Base-by-base conservation (phyloP, 2,113 vertebrate species). In the Crypturellus undulatus region DNA sequence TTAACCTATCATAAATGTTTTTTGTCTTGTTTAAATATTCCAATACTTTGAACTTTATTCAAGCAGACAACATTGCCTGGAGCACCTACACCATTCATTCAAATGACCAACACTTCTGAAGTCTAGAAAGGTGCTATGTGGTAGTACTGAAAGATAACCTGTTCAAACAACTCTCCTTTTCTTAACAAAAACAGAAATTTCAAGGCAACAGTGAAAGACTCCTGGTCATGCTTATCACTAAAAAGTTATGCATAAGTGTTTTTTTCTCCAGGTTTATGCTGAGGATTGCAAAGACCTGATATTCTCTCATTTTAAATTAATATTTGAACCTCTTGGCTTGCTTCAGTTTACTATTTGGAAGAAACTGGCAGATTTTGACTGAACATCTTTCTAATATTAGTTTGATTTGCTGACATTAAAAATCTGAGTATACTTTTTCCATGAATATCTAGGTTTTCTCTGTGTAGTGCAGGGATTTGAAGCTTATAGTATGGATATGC, bases 401-500 rank as follows among this genome's bases (percentile, higher is more conserved):
- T 30, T 87, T 93, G 58, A 76, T 91, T 79, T 91, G n/a, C 89
- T 93, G 71, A 71, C 82, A 42, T 42, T 80, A 49, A 77, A 82
- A 73, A 30, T 79, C 71, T 60, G 52, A 34, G 24, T 87, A 45
- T 24, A 21, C 79, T 87, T 93, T 95, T 58, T 89, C 86, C 81
- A 38, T 56, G 70, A 82, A 42, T 22, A 70, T 58, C 45, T 81
- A 67, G 26, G 5, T 54, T 84, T 80, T 42, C 52, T 79, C 56
- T 67, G 70, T 87, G 52, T 79, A 83, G 75, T 63, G 40, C n/a
- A 89, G 54, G 59, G 59, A 90, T 92, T 92, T 92, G 81, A 79
- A 89, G 64, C 73, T 95, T 89, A 91, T 68, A 89, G 84, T 18
- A 68, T 63, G 81, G 91, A 85, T 87, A 89, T 28, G 54, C 75